These are phyloP conservation scores for Tipula lateralis DNA, from an alignment of 2,888 invertebrate species.

Conservation along the genomic window DNA sequence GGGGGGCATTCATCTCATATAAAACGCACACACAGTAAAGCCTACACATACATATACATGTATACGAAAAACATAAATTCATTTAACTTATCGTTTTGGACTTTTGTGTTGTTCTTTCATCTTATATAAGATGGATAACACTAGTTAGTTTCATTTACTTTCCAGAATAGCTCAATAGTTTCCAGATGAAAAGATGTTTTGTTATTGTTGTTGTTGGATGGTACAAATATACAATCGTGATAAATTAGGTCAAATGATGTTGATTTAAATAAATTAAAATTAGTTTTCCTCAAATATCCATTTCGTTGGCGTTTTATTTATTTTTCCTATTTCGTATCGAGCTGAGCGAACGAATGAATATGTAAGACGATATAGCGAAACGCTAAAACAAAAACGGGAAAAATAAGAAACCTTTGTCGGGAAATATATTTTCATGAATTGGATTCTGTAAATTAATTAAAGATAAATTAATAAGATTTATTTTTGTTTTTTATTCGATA, in stretches of 20 bases:
- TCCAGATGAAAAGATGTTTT: background rate
- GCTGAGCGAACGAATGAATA: background rate
- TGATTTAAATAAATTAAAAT: constrained; percentile 24
- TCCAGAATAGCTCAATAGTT: background rate
- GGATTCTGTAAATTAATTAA: background rate
- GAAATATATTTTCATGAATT: background rate
- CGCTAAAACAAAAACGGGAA: background rate
- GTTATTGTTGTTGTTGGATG: background rate
- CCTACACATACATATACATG: background rate
- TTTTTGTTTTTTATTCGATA: background rate
- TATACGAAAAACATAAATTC: background rate
- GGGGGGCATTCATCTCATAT: background rate
- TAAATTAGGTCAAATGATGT: constrained; percentile 19
- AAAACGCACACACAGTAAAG: background rate
- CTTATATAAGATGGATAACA: background rate
- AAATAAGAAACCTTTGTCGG: background rate
- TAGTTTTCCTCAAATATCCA: background rate
- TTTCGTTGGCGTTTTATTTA: background rate
- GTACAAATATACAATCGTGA: no score
- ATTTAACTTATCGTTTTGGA: background rate
- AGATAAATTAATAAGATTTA: background rate
- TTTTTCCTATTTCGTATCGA: background rate
- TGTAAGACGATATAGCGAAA: background rate
- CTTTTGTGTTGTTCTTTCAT: background rate
- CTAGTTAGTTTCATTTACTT: background rate